A percentile compares a stretch with the other conserved stretches of the same genome.
Conservation (phyloP, 2,888 invertebrate genomes). For the Meghimatium bilineatum region DNA sequence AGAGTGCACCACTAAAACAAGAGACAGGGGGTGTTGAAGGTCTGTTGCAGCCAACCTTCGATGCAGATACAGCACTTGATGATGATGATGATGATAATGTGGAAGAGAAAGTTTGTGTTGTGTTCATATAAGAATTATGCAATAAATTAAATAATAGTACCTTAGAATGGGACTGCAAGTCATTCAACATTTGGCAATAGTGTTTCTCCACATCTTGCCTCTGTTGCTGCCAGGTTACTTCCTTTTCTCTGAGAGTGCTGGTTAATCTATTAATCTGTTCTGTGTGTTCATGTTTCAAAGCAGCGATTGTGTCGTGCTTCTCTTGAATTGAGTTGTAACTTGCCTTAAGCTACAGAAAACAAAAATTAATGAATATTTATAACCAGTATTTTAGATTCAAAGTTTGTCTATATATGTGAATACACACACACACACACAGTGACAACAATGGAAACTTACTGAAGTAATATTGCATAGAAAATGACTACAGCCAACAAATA, state of each 20-base stretch:
- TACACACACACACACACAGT: no score
- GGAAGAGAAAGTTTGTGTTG: no score
- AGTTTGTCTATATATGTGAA: no score
- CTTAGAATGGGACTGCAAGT: slow-evolving; percentile 64
- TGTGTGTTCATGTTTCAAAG: slow-evolving; percentile 68
- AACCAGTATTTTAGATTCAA: neutral
- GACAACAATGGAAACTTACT: no score
- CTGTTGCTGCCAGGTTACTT: slow-evolving; percentile 72
- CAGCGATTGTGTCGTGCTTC: slow-evolving; percentile 63
- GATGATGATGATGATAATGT: no score
- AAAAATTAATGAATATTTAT: slow-evolving; percentile 14
- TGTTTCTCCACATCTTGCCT: slow-evolving; percentile 73
- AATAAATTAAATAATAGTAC: neutral
- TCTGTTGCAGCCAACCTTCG: no score
- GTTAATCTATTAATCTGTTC: slow-evolving; percentile 71
- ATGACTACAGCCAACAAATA: no score
- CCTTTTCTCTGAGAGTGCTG: slow-evolving; percentile 66
- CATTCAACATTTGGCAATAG: slow-evolving; percentile 69
- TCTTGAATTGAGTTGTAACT: slow-evolving; percentile 56
- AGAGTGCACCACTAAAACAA: no score
- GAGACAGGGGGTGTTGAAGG: no score
- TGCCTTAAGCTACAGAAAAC: slow-evolving; percentile 27
- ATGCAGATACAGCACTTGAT: no score
- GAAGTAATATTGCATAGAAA: no score
- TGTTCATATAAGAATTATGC: no score